Evolutionary conservation across 2,113 vertebrate species (phyloP).

Genomic region (Psittacara wagleri): DNA sequence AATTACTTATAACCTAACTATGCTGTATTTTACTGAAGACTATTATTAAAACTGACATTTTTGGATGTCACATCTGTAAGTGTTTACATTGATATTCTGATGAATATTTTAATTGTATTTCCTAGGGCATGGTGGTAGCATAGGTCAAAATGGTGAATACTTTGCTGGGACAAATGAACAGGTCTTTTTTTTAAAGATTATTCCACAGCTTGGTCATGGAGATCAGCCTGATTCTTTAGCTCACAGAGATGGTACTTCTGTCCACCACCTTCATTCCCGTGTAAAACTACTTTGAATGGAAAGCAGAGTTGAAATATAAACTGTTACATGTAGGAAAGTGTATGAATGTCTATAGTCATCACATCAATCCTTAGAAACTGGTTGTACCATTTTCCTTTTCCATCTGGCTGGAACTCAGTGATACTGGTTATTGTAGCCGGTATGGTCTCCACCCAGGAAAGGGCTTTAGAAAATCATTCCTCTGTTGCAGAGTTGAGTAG

Average conservation of each 20-base stretch:
- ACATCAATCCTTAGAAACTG: not conserved
- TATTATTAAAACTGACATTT: not conserved
- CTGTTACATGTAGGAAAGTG: not conserved
- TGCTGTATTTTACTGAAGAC: not conserved
- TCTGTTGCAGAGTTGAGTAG: not conserved
- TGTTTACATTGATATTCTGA: not conserved
- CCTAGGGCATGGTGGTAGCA: not conserved
- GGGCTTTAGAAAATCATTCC: not conserved
- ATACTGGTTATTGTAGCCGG: not conserved
- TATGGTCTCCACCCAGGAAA: not conserved
- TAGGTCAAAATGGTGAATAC: rapidly evolving
- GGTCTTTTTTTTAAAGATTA: not conserved
- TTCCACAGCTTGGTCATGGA: not conserved
- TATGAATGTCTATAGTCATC: not conserved
- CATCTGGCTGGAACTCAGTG: not conserved
- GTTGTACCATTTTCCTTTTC: not conserved
- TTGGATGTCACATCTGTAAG: not conserved
- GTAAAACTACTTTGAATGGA: not conserved
- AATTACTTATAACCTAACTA: not conserved
- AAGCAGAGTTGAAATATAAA: not conserved
- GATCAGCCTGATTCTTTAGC: not conserved
- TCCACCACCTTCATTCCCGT: not conserved
- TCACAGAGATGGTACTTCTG: not conserved
- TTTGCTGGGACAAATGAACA: not conserved
- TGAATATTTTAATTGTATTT: not conserved